Base-by-base conservation (phyloP, 2,797 vertebrate genomes). In the Gambusia yucatana region DNA sequence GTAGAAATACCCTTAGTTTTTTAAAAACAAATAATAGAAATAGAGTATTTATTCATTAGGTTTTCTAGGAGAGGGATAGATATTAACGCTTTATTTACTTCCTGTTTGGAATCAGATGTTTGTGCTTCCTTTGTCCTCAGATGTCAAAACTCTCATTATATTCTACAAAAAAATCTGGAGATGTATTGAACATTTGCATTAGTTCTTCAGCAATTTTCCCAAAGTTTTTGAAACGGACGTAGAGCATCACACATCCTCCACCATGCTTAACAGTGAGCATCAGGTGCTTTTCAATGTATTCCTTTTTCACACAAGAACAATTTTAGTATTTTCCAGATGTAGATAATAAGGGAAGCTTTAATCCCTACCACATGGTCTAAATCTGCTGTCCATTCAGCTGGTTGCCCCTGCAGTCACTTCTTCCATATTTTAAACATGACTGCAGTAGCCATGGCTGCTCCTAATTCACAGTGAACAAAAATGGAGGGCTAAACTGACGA, bases 1-100 rank as follows among this genome's bases (percentile, higher is more conserved):
- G 36, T 39, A 67, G 63, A 67, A 41, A 67, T 39, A 67, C 33
- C 2, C 36, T 3, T 39, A 30, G 3, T 39, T 36, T 36, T 39
- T 36, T 8, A 63, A 61, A 63, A 63, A 33, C 28, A 36, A 65
- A 67, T 20, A 20, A 22, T 39, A 69, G 22, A 69, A n/a, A 69
- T 69, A 69, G 39, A 43, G 39, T 69, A 43, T 69, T 41, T 69
- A 43, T n/a, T n/a, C 65, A 69, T 13, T 43, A n/a, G 39, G 65
- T 69, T 43, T 69, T 43, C 30, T n/a, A 41, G 4, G 22, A 43
- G 39, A 4, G 0, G 4, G 39, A 13, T 67, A 41, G 33, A 13
- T 25, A 11, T 1, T 5, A 13, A 9, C 2, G 4, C 20, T 25
- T 6, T 25, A n/a, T 69, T 69, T n/a, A 13, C 65, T 69, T 69